Evolutionary conservation across 2,888 invertebrate species (phyloP).

Genomic region (Drosophila prolongata): DNA sequence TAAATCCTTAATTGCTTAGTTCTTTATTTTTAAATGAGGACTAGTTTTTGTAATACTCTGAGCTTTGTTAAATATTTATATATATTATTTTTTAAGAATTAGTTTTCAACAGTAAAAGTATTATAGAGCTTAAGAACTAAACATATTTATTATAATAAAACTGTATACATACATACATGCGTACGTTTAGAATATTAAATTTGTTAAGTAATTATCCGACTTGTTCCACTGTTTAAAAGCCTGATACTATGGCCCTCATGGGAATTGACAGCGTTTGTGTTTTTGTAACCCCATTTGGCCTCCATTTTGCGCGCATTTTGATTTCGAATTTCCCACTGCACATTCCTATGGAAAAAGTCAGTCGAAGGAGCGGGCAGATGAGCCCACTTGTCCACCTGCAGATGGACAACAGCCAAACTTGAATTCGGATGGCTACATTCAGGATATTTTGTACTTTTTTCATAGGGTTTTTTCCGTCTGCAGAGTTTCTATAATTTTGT

Average conservation of each 20-base stretch:
- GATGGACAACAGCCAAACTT: constrained; percentile 29
- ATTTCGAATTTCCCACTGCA: constrained; percentile 56
- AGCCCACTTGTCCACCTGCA: constrained; percentile 28
- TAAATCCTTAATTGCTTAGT: too few relatives aligned
- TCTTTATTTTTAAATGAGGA: too few relatives aligned
- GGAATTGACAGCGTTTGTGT: constrained; percentile 59
- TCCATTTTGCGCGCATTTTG: constrained; percentile 76
- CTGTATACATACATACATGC: too few relatives aligned
- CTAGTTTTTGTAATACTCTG: too few relatives aligned
- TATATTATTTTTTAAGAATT: too few relatives aligned
- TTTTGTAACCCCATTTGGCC: constrained; percentile 76
- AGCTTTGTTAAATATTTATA: too few relatives aligned
- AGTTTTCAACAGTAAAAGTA: too few relatives aligned
- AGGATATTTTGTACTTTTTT: constrained; percentile 60
- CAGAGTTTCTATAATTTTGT: constrained; percentile 48
- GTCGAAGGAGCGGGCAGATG: constrained; percentile 2
- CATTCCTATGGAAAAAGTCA: constrained; percentile 26
- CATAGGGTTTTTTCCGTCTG: constrained; percentile 54
- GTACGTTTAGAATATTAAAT: too few relatives aligned
- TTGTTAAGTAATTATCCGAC: not conserved
- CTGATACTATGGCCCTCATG: constrained; percentile 41
- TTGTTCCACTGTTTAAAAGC: constrained; percentile 18
- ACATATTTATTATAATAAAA: too few relatives aligned
- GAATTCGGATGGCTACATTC: constrained; percentile 20
- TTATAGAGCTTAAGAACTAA: too few relatives aligned